Base-by-base conservation (phyloP, 2,797 vertebrate genomes). In the Spinus pinus region DNA sequence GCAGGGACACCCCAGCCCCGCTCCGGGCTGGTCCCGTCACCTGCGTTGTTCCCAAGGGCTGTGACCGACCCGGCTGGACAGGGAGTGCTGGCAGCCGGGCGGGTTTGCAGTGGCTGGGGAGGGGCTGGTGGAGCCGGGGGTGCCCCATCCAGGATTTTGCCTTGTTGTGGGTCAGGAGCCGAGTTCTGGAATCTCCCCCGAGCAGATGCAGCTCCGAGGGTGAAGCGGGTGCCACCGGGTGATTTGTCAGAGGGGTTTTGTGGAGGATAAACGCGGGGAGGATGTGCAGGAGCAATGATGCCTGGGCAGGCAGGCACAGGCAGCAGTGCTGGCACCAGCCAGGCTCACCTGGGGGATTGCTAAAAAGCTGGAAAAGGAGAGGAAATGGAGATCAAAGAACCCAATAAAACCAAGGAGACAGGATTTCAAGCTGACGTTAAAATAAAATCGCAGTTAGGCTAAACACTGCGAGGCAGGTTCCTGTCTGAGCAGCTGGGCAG, bases 11-110 rank as follows among this genome's bases (percentile, higher is more conserved):
- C 41, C 61, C 14, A 1, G 23, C 21, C 7, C 16, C 2, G 2
- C 51, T 5, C 20, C 1, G 3, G 60, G 3, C 80, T 23, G 5
- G 7, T 67, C 35, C 44, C 28, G 1, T 9, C 74, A 39, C 21
- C 53, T n/a, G 60, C 2, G 6, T 0, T n/a, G 57, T 83, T 47
- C 67, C 56, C 72, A 10, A 3, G 73, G 72, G 77, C 64, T 65
- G 81, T 15, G 64, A 50, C 64, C 0, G 1, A 27, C 5, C 54
- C 1, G 6, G 30, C 0, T 4, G 50, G 46, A 71, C 0, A 2
- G 16, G 35, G 8, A 37, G 41, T 0, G 1, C 37, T n/a, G 81
- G 56, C 37, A 42, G 9, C 14, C 2, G 0, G 19, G 65, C 37
- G 46, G 66, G 54, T 65, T 69, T n/a, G 46, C 41, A 15, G 56